Base-by-base conservation (phyloP, 2,113 vertebrate species). In the Periophthalmodon schlosseri region DNA sequence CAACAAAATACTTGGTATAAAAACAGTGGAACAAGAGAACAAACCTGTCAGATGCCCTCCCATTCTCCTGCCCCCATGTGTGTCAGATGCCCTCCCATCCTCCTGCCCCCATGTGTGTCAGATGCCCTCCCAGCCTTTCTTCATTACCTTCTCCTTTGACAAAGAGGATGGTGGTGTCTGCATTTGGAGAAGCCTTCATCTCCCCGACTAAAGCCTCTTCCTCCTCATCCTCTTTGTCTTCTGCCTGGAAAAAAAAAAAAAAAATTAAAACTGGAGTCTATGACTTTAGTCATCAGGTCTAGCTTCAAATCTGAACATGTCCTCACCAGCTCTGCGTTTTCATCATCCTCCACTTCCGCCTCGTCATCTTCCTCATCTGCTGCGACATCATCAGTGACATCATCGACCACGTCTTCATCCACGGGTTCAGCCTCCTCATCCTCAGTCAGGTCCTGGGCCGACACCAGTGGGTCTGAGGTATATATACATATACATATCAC, bases 291-390 rank as follows among this genome's bases (percentile, higher is more conserved):
- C 15, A 6, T 20, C 50, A 20, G 16, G 16, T 16, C 4, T 3
- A 8, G 7, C 39, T 52, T 15, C 50, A 16, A 28, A 28, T 28
- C 28, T 28, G 28, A 28, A 28, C 50, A 6, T 5, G 16, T 16
- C 18, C 83, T 93, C 94, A 99, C 98, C 91, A 99, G 80, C 78
- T 99, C 97, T 50, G 95, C 95, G 6, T 96, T 95, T 2, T 99
- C 97, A 72, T 99, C 98, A 72, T 99, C 98, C 85, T 99, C 97
- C 50, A 99, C 96, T 77, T 99, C 98, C 2, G 96, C 97, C 90
- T 98, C 97, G 74, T 99, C 97, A 70, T 99, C 98, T 84, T 99
- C 97, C 77, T 98, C 98, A 88, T 99, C 97, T 15, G 97, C 94
- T 20, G 96, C 76, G 3, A 93, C 95, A 34, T 99, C 97, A 65